phyloP scores from a whole-genome alignment of 2,113 vertebrate species.

The Fulica atra region DNA sequence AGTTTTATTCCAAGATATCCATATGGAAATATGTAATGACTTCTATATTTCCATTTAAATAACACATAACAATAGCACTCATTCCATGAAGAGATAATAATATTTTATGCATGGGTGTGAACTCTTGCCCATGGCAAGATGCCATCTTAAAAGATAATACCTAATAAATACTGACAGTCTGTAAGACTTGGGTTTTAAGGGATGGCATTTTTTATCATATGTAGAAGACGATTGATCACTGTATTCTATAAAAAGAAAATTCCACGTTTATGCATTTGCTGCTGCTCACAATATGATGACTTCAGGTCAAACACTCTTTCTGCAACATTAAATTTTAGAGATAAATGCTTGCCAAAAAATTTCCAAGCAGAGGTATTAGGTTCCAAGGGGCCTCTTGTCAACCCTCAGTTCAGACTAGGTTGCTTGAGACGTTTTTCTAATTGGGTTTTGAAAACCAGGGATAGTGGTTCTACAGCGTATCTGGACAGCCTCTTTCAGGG shows the following conservation, averaged over 20 bases:
- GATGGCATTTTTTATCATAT: not conserved
- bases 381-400: not conserved
- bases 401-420: not conserved
- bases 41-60: not conserved
- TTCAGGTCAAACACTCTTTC: not conserved
- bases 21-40: not conserved
- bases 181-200: not conserved
- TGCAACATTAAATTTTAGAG: not conserved
- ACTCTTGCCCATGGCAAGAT: not conserved
- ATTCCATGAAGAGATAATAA: not conserved
- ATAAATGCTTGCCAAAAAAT: not conserved
- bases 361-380: not conserved
- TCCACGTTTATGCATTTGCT: not conserved
- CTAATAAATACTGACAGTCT: not conserved
- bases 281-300: not conserved
- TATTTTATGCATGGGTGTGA: not conserved
- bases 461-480: not conserved
- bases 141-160: not conserved
- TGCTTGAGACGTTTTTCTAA: not conserved
- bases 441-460: not conserved
- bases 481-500: not conserved
- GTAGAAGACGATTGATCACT: not conserved
- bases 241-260: not conserved
- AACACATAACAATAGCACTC: not conserved
- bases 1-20: not conserved